phyloP scores from a whole-genome alignment of 2,888 invertebrate genomes.

The Melinopterus prodromus region DNA sequence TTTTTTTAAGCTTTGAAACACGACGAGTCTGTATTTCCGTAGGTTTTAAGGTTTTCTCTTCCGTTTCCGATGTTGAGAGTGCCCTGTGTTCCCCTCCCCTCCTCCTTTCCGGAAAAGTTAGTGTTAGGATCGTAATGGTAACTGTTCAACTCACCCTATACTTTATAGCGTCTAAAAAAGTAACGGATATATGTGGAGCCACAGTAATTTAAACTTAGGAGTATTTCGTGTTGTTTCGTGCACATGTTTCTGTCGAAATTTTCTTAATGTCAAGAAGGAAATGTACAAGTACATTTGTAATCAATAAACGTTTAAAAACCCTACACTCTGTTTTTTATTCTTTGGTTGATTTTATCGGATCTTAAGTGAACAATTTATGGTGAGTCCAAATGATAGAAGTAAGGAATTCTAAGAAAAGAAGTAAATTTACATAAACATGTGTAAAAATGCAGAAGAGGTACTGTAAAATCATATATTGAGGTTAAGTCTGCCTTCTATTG shows the following conservation, averaged over 20 bases:
- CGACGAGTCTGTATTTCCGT: neutral
- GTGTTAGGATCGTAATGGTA: slow-evolving; percentile 22
- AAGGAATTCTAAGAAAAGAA: no score
- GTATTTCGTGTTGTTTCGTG: slow-evolving; percentile 35
- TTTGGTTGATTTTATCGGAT: neutral
- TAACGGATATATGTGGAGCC: slow-evolving; percentile 22
- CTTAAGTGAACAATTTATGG: neutral
- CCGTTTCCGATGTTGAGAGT: neutral
- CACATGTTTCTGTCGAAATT: slow-evolving; percentile 34
- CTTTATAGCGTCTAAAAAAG: slow-evolving; percentile 16
- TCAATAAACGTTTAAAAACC: slow-evolving; percentile 37
- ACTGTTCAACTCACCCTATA: slow-evolving; percentile 7
- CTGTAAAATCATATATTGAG: no score
- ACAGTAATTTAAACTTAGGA: slow-evolving; percentile 19
- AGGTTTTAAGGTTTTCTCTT: slow-evolving; percentile 22
- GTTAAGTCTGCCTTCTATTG: no score
- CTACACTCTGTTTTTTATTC: slow-evolving; percentile 14
- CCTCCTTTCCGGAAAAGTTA: slow-evolving; percentile 8
- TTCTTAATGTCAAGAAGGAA: slow-evolving; percentile 33
- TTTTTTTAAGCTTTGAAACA: slow-evolving; percentile 15
- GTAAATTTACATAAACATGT: no score
- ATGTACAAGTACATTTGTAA: slow-evolving; percentile 39
- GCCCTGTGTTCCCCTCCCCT: neutral
- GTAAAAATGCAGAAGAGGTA: no score
- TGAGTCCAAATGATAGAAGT: no score